Conservation (phyloP, 2,113 vertebrate species). For the Sorex fumeus region DNA sequence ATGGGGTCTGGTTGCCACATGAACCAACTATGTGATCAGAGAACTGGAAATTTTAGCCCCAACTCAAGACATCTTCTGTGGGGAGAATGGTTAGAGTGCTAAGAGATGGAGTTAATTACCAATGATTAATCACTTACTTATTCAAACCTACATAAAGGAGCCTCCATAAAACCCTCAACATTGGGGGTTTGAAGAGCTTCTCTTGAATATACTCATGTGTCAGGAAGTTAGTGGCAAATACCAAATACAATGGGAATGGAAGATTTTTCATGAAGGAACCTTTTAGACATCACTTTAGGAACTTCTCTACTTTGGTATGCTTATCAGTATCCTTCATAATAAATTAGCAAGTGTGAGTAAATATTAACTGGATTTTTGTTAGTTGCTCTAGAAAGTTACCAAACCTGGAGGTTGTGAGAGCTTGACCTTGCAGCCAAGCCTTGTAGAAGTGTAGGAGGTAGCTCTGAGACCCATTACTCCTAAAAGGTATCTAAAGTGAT, state of each 20-base stretch:
- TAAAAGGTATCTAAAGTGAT: background rate
- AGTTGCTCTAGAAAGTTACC: background rate
- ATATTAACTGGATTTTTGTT: background rate
- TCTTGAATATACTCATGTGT: too few relatives aligned
- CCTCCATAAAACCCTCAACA: background rate
- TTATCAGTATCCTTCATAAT: background rate
- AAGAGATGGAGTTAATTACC: background rate
- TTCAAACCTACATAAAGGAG: too few relatives aligned
- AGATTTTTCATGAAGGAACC: too few relatives aligned
- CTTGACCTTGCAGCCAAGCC: background rate
- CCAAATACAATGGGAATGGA: too few relatives aligned
- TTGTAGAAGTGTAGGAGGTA: background rate
- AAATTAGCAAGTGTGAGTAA: background rate
- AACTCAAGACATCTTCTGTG: background rate
- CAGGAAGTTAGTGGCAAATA: too few relatives aligned
- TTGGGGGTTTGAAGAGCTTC: background rate
- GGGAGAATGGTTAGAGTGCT: background rate
- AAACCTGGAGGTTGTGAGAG: background rate
- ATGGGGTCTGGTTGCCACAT: background rate
- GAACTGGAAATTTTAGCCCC: background rate
- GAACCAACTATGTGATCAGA: background rate
- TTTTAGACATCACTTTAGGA: too few relatives aligned
- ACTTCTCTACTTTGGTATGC: background rate
- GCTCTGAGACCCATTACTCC: background rate
- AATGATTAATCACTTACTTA: background rate